Conservation (phyloP, 1,140 invertebrate genomes). For the Zaprionus taronus region DNA sequence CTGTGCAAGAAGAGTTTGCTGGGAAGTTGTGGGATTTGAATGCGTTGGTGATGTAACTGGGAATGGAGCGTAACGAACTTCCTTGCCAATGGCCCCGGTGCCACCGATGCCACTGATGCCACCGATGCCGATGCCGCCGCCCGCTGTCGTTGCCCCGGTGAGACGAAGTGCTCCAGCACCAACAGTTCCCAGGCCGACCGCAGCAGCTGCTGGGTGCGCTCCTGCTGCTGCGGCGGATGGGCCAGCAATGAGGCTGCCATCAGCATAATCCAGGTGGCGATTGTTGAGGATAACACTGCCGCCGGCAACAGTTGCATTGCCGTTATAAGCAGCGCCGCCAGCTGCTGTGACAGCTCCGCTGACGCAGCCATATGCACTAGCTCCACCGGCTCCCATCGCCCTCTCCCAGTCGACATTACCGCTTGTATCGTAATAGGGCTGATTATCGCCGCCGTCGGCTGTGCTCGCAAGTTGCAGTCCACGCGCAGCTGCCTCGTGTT, state of each 20-base stretch:
- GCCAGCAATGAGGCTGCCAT: conserved; percentile 79
- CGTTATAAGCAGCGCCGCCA: conserved; percentile 80
- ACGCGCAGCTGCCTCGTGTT: conserved; percentile 76
- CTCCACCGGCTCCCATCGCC: conserved; percentile 84
- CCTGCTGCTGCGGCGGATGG: conserved; percentile 71
- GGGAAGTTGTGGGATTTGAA: conserved; percentile 84
- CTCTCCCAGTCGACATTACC: conserved; percentile 84
- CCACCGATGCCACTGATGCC: conserved; percentile 40
- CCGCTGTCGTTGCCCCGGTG: conserved; percentile 13
- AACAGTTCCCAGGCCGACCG: conserved; percentile 41
- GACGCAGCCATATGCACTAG: conserved; percentile 83
- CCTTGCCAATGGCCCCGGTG: conserved; percentile 82
- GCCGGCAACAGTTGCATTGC: conserved; percentile 68
- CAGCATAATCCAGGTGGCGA: conserved; percentile 80
- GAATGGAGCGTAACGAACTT: conserved; percentile 87
- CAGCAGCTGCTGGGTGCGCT: conserved; percentile 41
- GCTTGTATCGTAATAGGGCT: conserved; percentile 84
- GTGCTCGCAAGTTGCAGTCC: conserved; percentile 67
- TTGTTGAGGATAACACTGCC: conserved; percentile 58
- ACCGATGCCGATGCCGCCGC: conserved; percentile 16
- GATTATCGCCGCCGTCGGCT: conserved; percentile 82
- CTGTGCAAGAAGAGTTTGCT: conserved; percentile 66
- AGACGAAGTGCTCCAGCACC: conserved; percentile 25
- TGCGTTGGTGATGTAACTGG: conserved; percentile 83
- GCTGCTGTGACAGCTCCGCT: conserved; percentile 75